Evolutionary conservation across 2,888 invertebrate species (phyloP), one percentile per base, ranked within the genome.

Genomic region (Vanessa cardui): DNA sequence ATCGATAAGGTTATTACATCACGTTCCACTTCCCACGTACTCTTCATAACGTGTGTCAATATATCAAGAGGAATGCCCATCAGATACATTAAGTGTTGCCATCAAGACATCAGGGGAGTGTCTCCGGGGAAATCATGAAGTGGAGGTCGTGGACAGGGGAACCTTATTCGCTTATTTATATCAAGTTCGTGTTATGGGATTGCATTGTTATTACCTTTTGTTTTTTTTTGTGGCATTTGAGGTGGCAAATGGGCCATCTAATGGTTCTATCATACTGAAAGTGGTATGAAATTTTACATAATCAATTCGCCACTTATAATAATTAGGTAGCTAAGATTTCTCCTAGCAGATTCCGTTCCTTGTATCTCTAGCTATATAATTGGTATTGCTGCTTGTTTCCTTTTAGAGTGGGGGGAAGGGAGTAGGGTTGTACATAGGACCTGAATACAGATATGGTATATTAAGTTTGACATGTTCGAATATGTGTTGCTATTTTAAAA

Each of bases 41-140:
- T 31, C 59, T 31, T 18, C 31, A 45, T 54, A 52, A 39, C 39
- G 44, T 66, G 59, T 69, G 69, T 69, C 69, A 62, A 71, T 71
- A 69, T 66, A 69, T 69, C 64, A 69, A 61, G 64, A 26, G 58
- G 52, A 67, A 52, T 64, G 61, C 52, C 58, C 63, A 64, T 68
- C 63, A 66, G 58, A 65, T 65, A 59, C 44, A 61, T 61, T 61
- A 54, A 54, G 65, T 66, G 60, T 58, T 59, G 62, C 31, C 54
- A 39, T 49, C 20, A 6, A 31, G 39, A 12, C 16, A 54, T 54
- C 45, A 45, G 66, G 66, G 69, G 62, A 26, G 65, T 49, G 26
- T 63, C 69, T 64, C 58, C 0, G 6, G 72, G 69, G 72, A 70
- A 70, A 70, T 72, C 69, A 71, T 52, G 20, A 46, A 66, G 64